A percentile compares a stretch with the other conserved stretches of the same genome.
Evolutionary conservation across 2,888 invertebrate genomes (phyloP).

Genomic region (Xestia sexstrigata): DNA sequence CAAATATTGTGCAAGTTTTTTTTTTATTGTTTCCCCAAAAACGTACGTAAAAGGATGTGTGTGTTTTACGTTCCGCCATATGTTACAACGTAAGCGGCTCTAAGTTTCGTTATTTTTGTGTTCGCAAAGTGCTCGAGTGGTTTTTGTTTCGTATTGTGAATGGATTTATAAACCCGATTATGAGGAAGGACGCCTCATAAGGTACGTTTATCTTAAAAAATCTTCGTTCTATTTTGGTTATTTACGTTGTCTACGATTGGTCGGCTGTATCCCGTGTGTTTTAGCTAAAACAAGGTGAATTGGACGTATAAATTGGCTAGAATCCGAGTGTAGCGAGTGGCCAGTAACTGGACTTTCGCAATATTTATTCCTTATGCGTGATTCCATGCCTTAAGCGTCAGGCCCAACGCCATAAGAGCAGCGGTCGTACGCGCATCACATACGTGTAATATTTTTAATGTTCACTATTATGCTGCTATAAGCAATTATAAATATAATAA

Average conservation of each 20-base stretch:
- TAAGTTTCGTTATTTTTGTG: constrained; percentile 82
- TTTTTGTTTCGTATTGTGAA: constrained; percentile 87
- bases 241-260: constrained; percentile 55
- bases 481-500: constrained; percentile 80
- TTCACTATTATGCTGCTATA: constrained; percentile 74
- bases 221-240: constrained; percentile 70
- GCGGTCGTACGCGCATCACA: constrained; percentile 74
- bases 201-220: constrained; percentile 74
- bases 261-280: constrained; percentile 54
- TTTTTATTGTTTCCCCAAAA: constrained; percentile 82
- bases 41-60: constrained; percentile 78
- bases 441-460: constrained; percentile 82
- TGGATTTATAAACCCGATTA: constrained; percentile 88
- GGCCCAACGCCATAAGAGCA: constrained; percentile 79
- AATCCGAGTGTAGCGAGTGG: constrained; percentile 61
- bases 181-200: constrained; percentile 83
- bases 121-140: constrained; percentile 83
- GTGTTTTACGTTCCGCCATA: constrained; percentile 73
- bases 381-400: constrained; percentile 85
- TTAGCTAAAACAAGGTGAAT: constrained; percentile 65
- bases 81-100: constrained; percentile 71
- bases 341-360: constrained; percentile 89
- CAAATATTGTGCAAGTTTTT: constrained; percentile 88
- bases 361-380: constrained; percentile 88
- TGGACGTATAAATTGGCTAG: constrained; percentile 67